These are phyloP conservation scores for Sebastes alutus DNA, from an alignment of 2,797 vertebrate species.

Conservation along the genomic window DNA sequence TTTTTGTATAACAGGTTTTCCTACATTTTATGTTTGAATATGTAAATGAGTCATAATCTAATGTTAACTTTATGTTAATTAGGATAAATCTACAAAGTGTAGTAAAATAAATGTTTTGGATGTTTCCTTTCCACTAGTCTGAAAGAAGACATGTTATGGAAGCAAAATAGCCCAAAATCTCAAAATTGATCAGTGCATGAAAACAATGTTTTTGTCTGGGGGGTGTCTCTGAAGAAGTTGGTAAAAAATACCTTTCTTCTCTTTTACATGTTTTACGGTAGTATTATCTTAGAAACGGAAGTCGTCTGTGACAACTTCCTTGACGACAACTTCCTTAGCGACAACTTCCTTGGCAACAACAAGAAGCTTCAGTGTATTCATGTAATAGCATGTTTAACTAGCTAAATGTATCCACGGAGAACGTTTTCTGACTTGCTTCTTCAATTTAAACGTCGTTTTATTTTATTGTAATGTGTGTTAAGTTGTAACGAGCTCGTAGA, in stretches of 20 bases:
- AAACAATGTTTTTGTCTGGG: not conserved
- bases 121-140: not conserved
- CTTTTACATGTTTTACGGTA: conserved; percentile 55
- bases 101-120: not conserved
- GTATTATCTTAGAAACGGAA: conserved; percentile 50
- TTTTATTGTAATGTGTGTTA: rapidly evolving
- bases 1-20: no score
- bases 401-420: not conserved
- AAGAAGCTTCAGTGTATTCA: conserved; percentile 6
- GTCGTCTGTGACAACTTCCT: conserved; percentile 62
- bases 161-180: not conserved
- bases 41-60: no score
- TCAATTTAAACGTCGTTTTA: not conserved
- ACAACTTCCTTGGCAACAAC: conserved; percentile 73
- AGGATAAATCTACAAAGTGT: no score
- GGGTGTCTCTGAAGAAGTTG: not conserved
- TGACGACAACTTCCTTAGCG: conserved; percentile 71
- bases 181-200: not conserved
- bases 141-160: not conserved
- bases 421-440: not conserved
- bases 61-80: no score
- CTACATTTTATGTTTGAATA: no score
- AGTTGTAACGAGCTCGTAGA: not conserved
- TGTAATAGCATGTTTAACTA: not conserved
- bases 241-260: not conserved